phyloP scores from a whole-genome alignment of 2,113 vertebrate species.

The Saccopteryx leptura region DNA sequence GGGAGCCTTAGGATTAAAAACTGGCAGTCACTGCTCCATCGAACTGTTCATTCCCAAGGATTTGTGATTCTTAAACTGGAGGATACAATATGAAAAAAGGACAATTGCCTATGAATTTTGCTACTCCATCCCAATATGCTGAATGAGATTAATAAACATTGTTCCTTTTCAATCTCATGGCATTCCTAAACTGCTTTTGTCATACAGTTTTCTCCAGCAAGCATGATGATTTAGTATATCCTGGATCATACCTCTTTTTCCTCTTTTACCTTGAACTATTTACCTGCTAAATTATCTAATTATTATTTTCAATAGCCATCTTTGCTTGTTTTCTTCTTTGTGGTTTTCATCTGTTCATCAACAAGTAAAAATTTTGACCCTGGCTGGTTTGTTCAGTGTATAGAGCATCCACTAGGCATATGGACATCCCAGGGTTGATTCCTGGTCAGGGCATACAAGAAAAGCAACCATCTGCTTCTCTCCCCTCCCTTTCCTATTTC shows the following conservation, averaged over 20 bases:
- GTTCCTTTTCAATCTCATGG: constrained; percentile 15
- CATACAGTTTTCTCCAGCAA: background rate
- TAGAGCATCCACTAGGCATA: no score
- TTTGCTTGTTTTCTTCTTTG: constrained; percentile 47
- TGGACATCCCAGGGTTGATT: no score
- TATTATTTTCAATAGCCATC: constrained; percentile 73
- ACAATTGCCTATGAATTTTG: background rate
- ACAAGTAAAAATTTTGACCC: background rate
- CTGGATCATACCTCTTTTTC: background rate
- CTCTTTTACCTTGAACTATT: background rate
- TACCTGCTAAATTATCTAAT: constrained; percentile 72
- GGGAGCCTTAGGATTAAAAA: constrained; percentile 38
- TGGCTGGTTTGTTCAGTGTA: no score
- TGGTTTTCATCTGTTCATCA: constrained; percentile 11
- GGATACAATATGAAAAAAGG: constrained; percentile 51
- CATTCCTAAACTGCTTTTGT: background rate
- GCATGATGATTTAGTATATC: constrained; percentile 50
- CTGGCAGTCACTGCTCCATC: constrained; percentile 26
- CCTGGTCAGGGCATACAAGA: no score
- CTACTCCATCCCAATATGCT: background rate
- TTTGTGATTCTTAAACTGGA: constrained; percentile 53
- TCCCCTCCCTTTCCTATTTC: no score
- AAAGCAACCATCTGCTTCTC: no score
- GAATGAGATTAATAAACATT: constrained; percentile 62
- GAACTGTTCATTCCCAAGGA: constrained; percentile 58